phyloP scores from a whole-genome alignment of 2,113 vertebrate species.

The Gavia stellata region DNA sequence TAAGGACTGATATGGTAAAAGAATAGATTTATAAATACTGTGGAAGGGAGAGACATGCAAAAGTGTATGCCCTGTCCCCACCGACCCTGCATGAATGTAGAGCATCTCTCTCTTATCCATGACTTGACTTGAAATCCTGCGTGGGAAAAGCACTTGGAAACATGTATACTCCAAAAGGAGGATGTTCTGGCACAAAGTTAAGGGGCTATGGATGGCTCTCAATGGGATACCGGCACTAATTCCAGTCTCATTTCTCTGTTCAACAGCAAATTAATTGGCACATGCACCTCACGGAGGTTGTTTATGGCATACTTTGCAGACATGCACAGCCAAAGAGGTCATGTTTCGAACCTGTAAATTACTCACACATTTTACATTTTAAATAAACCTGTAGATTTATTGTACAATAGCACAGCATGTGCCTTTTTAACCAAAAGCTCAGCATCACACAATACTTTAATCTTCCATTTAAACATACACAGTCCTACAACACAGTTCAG shows the following conservation, averaged over 20 bases:
- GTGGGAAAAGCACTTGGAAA: not conserved
- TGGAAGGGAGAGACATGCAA: not conserved
- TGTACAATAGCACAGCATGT: conserved; percentile 19
- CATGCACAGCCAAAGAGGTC: not conserved
- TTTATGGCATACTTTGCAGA: not conserved
- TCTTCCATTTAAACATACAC: conserved; percentile 31
- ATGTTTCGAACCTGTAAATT: not conserved
- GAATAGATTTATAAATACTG: not conserved
- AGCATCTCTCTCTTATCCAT: not conserved
- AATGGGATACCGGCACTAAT: not conserved
- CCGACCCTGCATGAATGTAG: accelerated
- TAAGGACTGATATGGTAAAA: not conserved
- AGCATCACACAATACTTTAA: conserved; percentile 9
- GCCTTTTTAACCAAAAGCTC: conserved; percentile 48
- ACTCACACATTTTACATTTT: conserved; percentile 27
- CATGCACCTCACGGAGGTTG: not conserved
- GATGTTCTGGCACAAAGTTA: not conserved
- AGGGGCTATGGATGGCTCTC: not conserved
- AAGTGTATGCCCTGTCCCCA: not conserved
- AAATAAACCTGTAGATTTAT: conserved; percentile 50
- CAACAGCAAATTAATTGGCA: not conserved
- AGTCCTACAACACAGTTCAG: conserved; percentile 11
- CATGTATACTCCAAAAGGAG: not conserved
- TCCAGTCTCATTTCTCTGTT: not conserved
- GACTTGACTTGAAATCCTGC: not conserved